A percentile compares a stretch with the other conserved stretches of the same genome.
Evolutionary conservation across 2,113 vertebrate genomes (phyloP).

Genomic region (Neogale vison): DNA sequence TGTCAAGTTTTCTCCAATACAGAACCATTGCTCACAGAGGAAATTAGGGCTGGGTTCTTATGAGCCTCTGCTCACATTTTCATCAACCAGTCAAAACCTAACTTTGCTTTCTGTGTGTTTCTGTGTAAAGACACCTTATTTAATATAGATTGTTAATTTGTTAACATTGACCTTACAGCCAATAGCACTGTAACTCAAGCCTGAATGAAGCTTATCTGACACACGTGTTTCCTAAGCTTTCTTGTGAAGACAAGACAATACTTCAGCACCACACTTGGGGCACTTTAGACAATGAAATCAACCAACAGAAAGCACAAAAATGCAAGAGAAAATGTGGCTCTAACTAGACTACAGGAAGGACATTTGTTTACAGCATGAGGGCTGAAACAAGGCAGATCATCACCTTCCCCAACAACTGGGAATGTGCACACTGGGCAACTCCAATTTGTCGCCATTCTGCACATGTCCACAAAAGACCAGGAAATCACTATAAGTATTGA

Average conservation of each 20-base stretch:
- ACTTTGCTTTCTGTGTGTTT: not conserved
- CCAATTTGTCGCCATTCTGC: not conserved
- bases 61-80: not conserved
- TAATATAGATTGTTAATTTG: not conserved
- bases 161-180: not conserved
- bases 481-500: not conserved
- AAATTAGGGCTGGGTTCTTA: not conserved
- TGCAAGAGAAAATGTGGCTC: not conserved
- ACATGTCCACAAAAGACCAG: not conserved
- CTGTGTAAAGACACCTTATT: not conserved
- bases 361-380: not conserved
- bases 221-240: not conserved
- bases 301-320: not conserved
- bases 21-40: not conserved
- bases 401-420: not conserved
- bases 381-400: not conserved
- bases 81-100: not conserved
- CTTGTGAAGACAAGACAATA: not conserved
- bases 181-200: not conserved
- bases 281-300: not conserved
- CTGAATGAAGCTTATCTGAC: not conserved
- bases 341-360: not conserved
- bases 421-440: not conserved
- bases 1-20: not conserved
- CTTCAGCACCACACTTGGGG: not conserved